Evolutionary conservation across 2,888 invertebrate species (phyloP), one percentile per base, ranked within the genome.

Genomic region (Ectemnius cavifrons): DNA sequence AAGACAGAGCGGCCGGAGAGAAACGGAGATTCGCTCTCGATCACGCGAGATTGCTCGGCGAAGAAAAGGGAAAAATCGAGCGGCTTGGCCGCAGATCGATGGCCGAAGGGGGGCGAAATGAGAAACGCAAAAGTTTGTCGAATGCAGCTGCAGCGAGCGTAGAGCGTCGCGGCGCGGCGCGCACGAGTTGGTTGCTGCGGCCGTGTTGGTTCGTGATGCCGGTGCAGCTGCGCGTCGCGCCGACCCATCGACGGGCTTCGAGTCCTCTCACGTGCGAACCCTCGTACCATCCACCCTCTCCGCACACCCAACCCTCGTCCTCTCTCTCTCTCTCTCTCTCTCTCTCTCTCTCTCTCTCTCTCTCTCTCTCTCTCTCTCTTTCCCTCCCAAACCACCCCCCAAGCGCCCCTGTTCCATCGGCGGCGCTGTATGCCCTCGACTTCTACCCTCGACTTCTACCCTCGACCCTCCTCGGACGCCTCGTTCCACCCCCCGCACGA

Each of bases 121-220:
- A 82, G 72, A 82, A 78, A 77, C 75, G 78, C 59, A 78, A 78
- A 79, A 82, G 77, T 82, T 82, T 77, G 80, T 64, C 82, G 78
- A 78, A 63, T 73, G 73, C 80, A 82, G 82, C 71, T 76, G 82
- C 52, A 52, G n/a, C 16, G 2, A 23, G 23, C 23, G 23, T 0
- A 23, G 23, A 23, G 23, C 20, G 20, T 20, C 49, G n/a, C 52
- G 16, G 11, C 52, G 16, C 52, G 16, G 16, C 52, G 37, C 52
- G n/a, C 52, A 52, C 52, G 64, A 73, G 73, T 52, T 57, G 37
- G 73, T 69, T 63, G 63, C 63, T 45, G 59, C 61, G 57, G 62
- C 52, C 37, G 62, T n/a, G 20, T 45, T 59, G 20, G 52, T 16
- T 52, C 52, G 52, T 52, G n/a, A 16, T 52, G 14, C n/a, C n/a